phyloP scores from a whole-genome alignment of 2,888 invertebrate species.

The Synergus itoensis region DNA sequence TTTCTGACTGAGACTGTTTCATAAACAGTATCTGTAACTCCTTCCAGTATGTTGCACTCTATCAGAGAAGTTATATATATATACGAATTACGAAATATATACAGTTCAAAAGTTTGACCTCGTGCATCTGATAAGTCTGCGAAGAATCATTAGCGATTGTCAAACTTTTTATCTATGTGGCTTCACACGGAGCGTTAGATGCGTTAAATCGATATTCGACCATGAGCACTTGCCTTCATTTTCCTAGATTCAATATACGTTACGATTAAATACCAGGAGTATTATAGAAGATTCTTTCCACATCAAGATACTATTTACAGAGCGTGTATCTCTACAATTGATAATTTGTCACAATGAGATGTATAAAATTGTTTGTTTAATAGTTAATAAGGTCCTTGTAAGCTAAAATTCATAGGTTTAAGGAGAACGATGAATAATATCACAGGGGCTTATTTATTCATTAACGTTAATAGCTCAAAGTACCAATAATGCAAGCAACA shows the following conservation, averaged over 20 bases:
- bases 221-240: slow-evolving; percentile 25
- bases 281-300: slow-evolving; percentile 41
- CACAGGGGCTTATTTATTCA: slow-evolving; percentile 61
- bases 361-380: slow-evolving; percentile 69
- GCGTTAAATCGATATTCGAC: slow-evolving; percentile 33
- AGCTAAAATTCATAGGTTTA: slow-evolving; percentile 48
- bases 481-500: slow-evolving; percentile 45
- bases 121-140: slow-evolving; percentile 16
- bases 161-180: slow-evolving; percentile 30
- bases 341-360: slow-evolving; percentile 57
- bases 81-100: slow-evolving; percentile 39
- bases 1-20: slow-evolving; percentile 41
- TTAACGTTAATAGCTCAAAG: slow-evolving; percentile 52
- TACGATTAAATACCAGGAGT: slow-evolving; percentile 19
- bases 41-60: slow-evolving; percentile 43
- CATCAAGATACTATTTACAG: slow-evolving; percentile 51
- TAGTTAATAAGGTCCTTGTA: slow-evolving; percentile 63
- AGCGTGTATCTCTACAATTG: slow-evolving; percentile 54
- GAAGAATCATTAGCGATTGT: slow-evolving; percentile 7
- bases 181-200: slow-evolving; percentile 23
- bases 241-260: slow-evolving; percentile 15
- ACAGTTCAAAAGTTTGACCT: slow-evolving; percentile 27
- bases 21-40: slow-evolving; percentile 30
- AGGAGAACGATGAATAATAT: slow-evolving; percentile 51
- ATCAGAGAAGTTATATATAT: slow-evolving; percentile 37